A percentile compares a stretch with the other conserved stretches of the same genome.
Evolutionary conservation across 1,140 invertebrate species (phyloP).

Genomic region (Drosophila nannoptera): DNA sequence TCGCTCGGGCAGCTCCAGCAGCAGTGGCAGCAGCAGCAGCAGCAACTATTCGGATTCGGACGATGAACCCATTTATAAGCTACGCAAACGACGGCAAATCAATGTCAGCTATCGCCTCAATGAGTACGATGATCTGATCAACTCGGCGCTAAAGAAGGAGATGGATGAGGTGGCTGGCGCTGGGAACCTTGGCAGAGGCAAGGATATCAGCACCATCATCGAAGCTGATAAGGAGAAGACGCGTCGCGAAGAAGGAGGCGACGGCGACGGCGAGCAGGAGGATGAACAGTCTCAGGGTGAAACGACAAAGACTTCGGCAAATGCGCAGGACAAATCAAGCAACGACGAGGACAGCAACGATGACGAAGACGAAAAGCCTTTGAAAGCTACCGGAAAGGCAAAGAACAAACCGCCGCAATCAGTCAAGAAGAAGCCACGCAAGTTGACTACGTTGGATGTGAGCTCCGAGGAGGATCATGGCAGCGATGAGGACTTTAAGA

Average conservation of each 20-base stretch:
- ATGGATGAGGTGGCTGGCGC: slow-evolving; percentile 86
- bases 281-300: slow-evolving; percentile 80
- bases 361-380: slow-evolving; percentile 45
- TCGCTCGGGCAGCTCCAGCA: slow-evolving; percentile 45
- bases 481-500: slow-evolving; percentile 93
- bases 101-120: slow-evolving; percentile 92
- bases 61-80: slow-evolving; percentile 89
- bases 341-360: slow-evolving; percentile 21
- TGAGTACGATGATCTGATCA: slow-evolving; percentile 96
- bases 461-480: slow-evolving; percentile 89
- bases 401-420: slow-evolving; percentile 51
- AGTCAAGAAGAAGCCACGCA: slow-evolving; percentile 84
- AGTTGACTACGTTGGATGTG: slow-evolving; percentile 89
- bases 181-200: slow-evolving; percentile 89
- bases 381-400: slow-evolving; percentile 56
- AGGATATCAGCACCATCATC: slow-evolving; percentile 93
- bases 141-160: slow-evolving; percentile 92
- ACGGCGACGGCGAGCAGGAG: slow-evolving; percentile 70
- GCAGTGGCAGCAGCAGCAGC: slow-evolving; percentile 76
- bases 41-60: slow-evolving; percentile 82
- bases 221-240: slow-evolving; percentile 87
- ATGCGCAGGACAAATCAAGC: slow-evolving; percentile 18
- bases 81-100: slow-evolving; percentile 86
- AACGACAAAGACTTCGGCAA: not conserved
- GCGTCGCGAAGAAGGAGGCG: slow-evolving; percentile 61